phyloP scores from a whole-genome alignment of 2,888 invertebrate species.

The Tortrix viridana region DNA sequence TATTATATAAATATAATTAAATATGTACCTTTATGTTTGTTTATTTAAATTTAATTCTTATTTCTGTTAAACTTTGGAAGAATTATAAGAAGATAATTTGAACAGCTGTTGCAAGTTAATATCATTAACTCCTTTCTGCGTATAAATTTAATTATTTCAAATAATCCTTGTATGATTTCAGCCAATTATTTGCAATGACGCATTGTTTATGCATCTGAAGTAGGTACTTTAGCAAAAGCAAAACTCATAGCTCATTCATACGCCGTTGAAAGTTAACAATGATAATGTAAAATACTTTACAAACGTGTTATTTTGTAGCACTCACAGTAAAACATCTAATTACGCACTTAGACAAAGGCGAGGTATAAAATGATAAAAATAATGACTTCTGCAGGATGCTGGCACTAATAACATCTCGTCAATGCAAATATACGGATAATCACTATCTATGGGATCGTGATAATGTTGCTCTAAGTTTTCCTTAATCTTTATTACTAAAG shows the following conservation, averaged over 20 bases:
- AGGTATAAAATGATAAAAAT: conserved; percentile 8
- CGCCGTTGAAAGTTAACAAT: neutral
- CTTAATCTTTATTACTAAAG: too few species aligned
- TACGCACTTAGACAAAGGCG: conserved; percentile 6
- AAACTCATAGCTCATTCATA: conserved; percentile 1
- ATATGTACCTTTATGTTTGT: too few species aligned
- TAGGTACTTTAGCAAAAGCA: neutral
- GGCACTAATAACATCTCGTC: neutral
- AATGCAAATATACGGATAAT: neutral
- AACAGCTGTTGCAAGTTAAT: too few species aligned
- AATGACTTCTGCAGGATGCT: conserved; percentile 6
- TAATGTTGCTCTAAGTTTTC: too few species aligned
- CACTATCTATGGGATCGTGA: neutral
- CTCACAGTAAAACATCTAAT: conserved; percentile 8
- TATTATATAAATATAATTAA: too few species aligned
- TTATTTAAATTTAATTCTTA: too few species aligned
- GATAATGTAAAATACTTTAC: neutral
- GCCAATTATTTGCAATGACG: too few species aligned
- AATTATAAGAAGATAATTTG: too few species aligned
- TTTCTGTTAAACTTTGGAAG: too few species aligned
- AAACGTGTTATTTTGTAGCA: conserved; percentile 10
- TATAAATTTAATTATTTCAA: too few species aligned
- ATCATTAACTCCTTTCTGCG: too few species aligned
- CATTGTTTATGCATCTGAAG: neutral
- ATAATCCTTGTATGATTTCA: too few species aligned